Percentiles rank a stretch among this genome's conserved stretches.
Evolutionary conservation across 2,888 invertebrate species (phyloP).

Genomic region (Hymenopus coronatus): DNA sequence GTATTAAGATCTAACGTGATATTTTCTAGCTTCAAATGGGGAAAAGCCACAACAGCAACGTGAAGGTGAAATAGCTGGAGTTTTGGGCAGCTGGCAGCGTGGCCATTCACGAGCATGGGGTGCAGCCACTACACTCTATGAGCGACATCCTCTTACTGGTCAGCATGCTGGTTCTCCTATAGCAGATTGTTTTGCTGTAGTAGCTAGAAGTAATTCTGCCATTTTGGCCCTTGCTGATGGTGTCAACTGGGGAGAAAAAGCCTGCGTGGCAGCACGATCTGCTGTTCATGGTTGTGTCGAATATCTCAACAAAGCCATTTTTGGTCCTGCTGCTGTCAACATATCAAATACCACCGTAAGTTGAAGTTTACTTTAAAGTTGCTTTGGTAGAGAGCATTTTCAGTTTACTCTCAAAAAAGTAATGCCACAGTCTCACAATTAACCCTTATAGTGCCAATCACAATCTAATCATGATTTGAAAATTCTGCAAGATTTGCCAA

Average conservation of each 20-base stretch:
- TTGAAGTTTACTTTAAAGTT: neutral
- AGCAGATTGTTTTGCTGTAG: constrained; percentile 82
- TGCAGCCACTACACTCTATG: constrained; percentile 75
- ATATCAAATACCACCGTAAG: constrained; percentile 48
- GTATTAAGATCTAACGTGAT: neutral
- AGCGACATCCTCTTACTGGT: constrained; percentile 74
- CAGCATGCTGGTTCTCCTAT: constrained; percentile 74
- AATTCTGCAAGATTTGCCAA: no score
- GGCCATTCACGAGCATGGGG: constrained; percentile 62
- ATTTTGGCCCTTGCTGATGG: constrained; percentile 83
- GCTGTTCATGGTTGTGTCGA: constrained; percentile 82
- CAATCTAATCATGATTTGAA: no score
- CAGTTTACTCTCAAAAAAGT: no score
- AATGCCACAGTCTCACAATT: no score
- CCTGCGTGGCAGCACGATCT: constrained; percentile 78
- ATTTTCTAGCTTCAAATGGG: neutral
- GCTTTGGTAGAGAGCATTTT: no score
- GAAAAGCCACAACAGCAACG: neutral
- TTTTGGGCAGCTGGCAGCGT: constrained; percentile 55
- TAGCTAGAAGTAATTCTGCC: constrained; percentile 67
- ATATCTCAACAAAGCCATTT: constrained; percentile 73
- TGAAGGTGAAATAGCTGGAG: constrained; percentile 48
- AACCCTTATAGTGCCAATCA: no score
- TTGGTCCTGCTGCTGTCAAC: constrained; percentile 43
- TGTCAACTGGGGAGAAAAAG: constrained; percentile 89